Base-by-base conservation (phyloP, 2,797 vertebrate species). In the Danio kyathit region DNA sequence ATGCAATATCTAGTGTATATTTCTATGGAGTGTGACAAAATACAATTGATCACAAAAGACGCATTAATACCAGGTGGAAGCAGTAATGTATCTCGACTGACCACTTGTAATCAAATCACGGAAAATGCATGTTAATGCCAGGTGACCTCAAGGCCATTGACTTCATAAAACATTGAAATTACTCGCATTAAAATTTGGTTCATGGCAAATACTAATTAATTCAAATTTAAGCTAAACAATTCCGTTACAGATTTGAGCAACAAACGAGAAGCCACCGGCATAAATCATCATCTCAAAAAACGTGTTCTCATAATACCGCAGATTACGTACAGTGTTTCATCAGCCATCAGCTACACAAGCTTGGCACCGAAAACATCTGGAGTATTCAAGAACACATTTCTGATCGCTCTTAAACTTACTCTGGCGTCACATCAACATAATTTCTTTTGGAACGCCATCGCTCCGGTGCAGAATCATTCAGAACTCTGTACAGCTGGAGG, bases 371-470 rank as follows among this genome's bases (percentile, higher is more conserved):
- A 48, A 69, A 69, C 51, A 69, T 44, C 64, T 57, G 52, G 52
- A 78, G 65, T 12, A 78, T 59, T 78, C 21, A 69, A 14, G 9
- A 77, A 77, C 41, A 57, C 19, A 77, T 77, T 52, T 64, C 38
- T 54, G 51, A 14, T 29, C 19, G 5, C 21, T 51, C 46, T 70
- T 80, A 44, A 65, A 14, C 52, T 48, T 57, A 65, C 57, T 51
- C 48, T 43, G 56, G 63, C 57, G 43, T 21, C 14, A 52, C 10
- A 29, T 17, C 8, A 21, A 71, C 51, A 51, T 74, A 54, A 84
- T 84, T 84, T 84, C 64, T 76, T 82, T 82, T 63, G 67, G 71
- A 82, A 73, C 66, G 41, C 60, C 79, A 69, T 77, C 21, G 61
- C 54, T 77, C 76, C 73, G 13, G 48, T 54, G 65, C 64, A 63